These are phyloP conservation scores for Theodoxus fluviatilis DNA, from an alignment of 2,888 invertebrate genomes.

Conservation along the genomic window DNA sequence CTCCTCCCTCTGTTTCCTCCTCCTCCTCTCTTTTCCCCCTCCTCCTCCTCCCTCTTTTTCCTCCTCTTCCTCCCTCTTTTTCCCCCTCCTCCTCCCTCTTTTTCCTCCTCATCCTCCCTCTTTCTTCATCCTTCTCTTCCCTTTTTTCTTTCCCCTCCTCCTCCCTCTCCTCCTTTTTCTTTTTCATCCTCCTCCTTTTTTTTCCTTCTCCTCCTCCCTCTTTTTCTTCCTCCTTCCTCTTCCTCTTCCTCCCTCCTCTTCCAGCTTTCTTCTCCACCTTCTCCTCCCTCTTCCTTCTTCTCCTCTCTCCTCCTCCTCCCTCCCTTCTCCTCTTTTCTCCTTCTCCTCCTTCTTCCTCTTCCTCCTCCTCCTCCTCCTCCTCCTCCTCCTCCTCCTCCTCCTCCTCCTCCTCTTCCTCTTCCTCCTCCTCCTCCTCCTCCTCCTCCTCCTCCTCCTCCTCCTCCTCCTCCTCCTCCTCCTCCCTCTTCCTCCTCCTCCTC, in stretches of 20 bases:
- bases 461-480: neutral
- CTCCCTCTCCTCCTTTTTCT: neutral
- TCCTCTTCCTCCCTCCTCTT: slow-evolving; percentile 17
- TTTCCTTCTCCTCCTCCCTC: neutral
- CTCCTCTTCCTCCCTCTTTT: neutral
- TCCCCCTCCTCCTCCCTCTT: neutral
- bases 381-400: slow-evolving; percentile 6
- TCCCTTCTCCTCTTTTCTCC: neutral
- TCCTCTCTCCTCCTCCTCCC: slow-evolving; percentile 3
- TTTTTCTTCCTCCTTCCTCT: neutral
- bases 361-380: slow-evolving; percentile 10
- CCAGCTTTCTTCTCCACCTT: slow-evolving; percentile 10
- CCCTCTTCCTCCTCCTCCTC: neutral
- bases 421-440: neutral
- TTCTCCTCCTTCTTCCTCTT: neutral
- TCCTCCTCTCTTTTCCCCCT: neutral
- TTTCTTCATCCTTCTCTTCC: neutral
- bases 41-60: neutral
- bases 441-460: slow-evolving; percentile 1
- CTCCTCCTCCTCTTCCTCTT: neutral
- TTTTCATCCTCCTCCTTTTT: neutral
- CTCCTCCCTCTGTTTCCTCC: neutral
- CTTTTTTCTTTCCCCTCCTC: neutral
- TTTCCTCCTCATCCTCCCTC: neutral
- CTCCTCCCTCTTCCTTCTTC: neutral